A percentile compares a stretch with the other conserved stretches of the same genome.
Conservation (phyloP, 2,113 vertebrate genomes). For the Lipophrys pholis region DNA sequence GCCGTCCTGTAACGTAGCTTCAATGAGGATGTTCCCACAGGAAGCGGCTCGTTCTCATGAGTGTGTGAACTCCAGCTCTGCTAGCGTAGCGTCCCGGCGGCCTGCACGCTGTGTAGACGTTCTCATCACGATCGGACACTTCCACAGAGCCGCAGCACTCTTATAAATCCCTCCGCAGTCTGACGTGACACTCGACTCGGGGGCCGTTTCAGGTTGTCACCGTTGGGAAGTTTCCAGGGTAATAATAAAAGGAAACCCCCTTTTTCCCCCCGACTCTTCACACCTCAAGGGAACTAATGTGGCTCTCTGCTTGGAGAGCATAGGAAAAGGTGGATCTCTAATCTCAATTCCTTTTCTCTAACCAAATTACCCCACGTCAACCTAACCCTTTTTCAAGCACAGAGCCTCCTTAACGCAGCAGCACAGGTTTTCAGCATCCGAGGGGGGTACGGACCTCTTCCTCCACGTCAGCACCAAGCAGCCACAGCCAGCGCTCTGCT, state of each 20-base stretch:
- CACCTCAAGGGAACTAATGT: conserved; percentile 68
- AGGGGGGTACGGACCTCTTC: conserved; percentile 82
- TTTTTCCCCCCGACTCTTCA: conserved; percentile 57
- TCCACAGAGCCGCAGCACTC: conserved; percentile 76
- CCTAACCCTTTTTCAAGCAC: conserved; percentile 87
- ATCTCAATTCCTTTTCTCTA: conserved; percentile 87
- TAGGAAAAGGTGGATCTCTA: conserved; percentile 81
- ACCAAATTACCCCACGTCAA: conserved; percentile 86
- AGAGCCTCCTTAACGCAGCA: conserved; percentile 83
- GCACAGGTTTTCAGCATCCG: conserved; percentile 85
- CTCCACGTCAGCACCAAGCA: conserved; percentile 76
- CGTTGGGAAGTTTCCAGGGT: conserved; percentile 78
- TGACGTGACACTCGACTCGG: conserved; percentile 64
- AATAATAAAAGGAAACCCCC: conserved; percentile 64
- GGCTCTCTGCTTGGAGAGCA: conserved; percentile 73
- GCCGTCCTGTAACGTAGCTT: conserved; percentile 64
- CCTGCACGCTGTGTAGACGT: conserved; percentile 67
- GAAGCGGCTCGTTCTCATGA: conserved; percentile 67
- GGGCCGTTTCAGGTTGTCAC: conserved; percentile 81
- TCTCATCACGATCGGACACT: conserved; percentile 77
- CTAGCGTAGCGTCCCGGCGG: conserved; percentile 70
- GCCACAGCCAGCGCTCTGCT: conserved; percentile 74
- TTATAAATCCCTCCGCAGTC: conserved; percentile 64
- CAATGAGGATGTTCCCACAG: conserved; percentile 74
- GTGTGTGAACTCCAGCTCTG: conserved; percentile 71